Conservation (phyloP, 2,113 vertebrate species). For the Herpailurus yagouaroundi region DNA sequence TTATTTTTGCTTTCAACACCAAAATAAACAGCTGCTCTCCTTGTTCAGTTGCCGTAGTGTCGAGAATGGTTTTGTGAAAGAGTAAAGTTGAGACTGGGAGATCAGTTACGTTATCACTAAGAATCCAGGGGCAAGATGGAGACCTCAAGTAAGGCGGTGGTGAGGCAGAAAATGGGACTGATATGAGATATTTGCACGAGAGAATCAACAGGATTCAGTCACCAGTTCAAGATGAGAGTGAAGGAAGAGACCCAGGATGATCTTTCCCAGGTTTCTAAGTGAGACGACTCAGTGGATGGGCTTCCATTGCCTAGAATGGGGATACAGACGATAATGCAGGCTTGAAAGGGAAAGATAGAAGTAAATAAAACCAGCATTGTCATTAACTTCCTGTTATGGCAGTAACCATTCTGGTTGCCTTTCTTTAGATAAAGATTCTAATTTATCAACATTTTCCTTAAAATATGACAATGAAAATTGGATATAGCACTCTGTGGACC, state of each 20-base stretch:
- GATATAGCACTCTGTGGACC: neutral
- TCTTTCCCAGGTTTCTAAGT: neutral
- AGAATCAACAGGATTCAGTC: neutral
- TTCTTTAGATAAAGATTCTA: neutral
- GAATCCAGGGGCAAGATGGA: neutral
- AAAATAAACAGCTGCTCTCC: neutral
- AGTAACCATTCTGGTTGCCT: neutral
- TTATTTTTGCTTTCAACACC: conserved; percentile 17
- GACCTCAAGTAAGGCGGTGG: neutral
- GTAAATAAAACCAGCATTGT: neutral
- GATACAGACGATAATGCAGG: neutral
- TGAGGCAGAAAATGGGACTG: neutral
- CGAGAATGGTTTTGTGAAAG: neutral
- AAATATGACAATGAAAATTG: neutral
- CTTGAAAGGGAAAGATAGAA: neutral
- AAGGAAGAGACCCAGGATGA: neutral
- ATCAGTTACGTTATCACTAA: neutral
- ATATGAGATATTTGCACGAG: neutral
- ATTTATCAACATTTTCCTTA: neutral
- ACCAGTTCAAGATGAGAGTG: neutral
- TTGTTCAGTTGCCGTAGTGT: neutral
- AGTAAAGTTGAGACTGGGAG: neutral
- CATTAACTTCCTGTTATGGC: neutral
- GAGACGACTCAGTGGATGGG: neutral
- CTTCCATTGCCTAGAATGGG: neutral